Conservation (phyloP, 2,113 vertebrate species). For the Drymodes brunneopygia region DNA sequence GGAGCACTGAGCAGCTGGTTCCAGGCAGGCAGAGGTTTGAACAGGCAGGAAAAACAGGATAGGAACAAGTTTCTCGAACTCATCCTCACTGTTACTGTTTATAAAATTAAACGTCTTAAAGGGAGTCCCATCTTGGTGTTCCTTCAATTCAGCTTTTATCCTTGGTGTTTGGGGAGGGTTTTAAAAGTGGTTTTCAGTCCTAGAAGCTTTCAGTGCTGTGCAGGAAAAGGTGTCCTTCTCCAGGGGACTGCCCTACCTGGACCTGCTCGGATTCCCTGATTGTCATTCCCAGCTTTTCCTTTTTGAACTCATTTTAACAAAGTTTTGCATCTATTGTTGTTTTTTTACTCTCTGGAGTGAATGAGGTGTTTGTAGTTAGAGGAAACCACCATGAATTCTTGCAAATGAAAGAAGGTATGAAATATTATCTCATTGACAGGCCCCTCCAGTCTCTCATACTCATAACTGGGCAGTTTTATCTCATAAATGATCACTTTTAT, state of each 20-base stretch:
- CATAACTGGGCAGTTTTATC: background rate
- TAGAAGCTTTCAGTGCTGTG: background rate
- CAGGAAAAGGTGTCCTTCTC: background rate
- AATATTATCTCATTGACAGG: background rate
- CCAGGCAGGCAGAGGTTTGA: constrained; percentile 23
- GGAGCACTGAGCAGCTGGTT: background rate
- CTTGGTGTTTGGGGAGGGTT: background rate
- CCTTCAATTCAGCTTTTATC: background rate
- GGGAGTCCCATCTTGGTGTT: background rate
- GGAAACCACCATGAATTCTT: background rate
- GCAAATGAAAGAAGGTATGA: background rate
- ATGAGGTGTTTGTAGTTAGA: background rate
- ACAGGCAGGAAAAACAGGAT: constrained; percentile 42
- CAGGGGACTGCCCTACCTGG: background rate
- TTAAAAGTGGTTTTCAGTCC: background rate
- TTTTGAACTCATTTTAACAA: background rate
- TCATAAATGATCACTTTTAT: background rate
- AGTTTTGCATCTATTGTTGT: background rate
- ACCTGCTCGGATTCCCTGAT: background rate
- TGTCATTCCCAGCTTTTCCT: background rate
- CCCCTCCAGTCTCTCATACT: background rate
- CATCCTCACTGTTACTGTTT: background rate
- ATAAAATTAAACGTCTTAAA: rapidly evolving
- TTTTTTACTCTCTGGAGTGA: background rate
- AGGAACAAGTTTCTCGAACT: background rate